Conservation (phyloP, 2,113 vertebrate species). For the Amblyopsis rosae region DNA sequence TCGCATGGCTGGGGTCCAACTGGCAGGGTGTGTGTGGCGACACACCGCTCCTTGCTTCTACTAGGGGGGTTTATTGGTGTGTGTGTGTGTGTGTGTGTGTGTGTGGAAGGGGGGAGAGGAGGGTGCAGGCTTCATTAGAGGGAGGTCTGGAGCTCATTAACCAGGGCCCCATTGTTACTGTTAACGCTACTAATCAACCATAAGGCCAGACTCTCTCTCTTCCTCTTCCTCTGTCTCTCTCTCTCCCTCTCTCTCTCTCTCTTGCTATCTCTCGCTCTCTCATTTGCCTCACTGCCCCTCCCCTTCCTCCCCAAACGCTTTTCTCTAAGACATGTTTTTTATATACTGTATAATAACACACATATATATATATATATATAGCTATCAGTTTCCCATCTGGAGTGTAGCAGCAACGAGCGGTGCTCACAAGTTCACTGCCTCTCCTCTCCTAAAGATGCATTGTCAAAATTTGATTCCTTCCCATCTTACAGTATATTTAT, state of each 20-base stretch:
- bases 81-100: conserved; percentile 4
- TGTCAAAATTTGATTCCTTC: not conserved
- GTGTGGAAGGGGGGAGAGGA: conserved; percentile 61
- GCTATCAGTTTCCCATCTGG: conserved; percentile 28
- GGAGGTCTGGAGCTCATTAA: conserved; percentile 76
- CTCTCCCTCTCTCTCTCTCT: conserved; percentile 2
- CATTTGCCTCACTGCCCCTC: conserved; percentile 2
- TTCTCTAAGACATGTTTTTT: conserved; percentile 3
- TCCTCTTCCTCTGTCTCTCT: not conserved
- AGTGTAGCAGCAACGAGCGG: not conserved
- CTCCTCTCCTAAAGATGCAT: not conserved
- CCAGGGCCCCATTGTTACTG: conserved; percentile 47
- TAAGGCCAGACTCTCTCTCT: conserved; percentile 16
- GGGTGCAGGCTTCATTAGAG: conserved; percentile 56
- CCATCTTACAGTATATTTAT: not conserved
- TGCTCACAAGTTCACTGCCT: not conserved
- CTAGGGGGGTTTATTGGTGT: conserved; percentile 62
- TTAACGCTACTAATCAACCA: conserved; percentile 62
- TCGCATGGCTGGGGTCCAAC: conserved; percentile 45
- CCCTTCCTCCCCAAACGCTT: not conserved
- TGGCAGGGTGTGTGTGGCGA: conserved; percentile 46
- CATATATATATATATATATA: too few species aligned
- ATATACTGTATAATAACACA: not conserved
- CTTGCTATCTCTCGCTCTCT: not conserved
- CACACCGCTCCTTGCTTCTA: conserved; percentile 72